phyloP scores from a whole-genome alignment of 2,888 invertebrate genomes.

The Clepsis dumicolana region DNA sequence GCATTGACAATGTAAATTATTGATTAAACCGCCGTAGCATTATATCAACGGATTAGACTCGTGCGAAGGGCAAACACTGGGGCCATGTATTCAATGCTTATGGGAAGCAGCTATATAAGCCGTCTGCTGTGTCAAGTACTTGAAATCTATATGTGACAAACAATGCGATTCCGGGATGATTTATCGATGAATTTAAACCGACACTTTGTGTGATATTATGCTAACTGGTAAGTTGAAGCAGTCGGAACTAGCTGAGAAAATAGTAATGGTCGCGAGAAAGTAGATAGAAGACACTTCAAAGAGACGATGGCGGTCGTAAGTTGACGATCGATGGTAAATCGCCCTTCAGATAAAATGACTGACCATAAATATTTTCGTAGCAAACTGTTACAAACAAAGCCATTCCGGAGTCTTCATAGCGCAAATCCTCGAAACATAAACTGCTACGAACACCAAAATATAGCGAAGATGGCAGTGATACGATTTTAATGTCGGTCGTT shows the following conservation, averaged over 20 bases:
- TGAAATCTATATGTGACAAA: background rate
- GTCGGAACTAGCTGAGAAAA: background rate
- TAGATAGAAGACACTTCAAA: conserved; percentile 6
- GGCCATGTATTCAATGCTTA: conserved; percentile 16
- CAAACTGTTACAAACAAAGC: conserved; percentile 21
- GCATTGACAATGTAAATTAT: conserved; percentile 30
- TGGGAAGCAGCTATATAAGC: conserved; percentile 14
- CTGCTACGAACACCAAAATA: conserved; percentile 36
- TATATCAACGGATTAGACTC: conserved; percentile 29
- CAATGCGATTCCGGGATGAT: conserved; percentile 8
- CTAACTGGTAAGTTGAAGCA: conserved; percentile 3
- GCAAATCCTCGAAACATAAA: conserved; percentile 21
- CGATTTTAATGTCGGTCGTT: conserved; percentile 48
- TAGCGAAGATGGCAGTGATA: conserved; percentile 36
- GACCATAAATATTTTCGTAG: conserved; percentile 11
- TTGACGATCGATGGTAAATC: conserved; percentile 13
- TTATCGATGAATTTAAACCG: conserved; percentile 1
- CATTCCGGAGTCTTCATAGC: conserved; percentile 25
- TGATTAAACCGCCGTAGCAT: conserved; percentile 22
- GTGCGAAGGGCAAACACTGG: conserved; percentile 27
- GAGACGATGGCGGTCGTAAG: conserved; percentile 6
- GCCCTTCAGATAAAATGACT: conserved; percentile 23
- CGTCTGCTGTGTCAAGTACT: conserved; percentile 2
- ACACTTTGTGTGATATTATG: background rate
- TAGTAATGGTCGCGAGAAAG: conserved; percentile 6